Evolutionary conservation across 1,140 invertebrate species (phyloP), one percentile per base, ranked within the genome.

Genomic region (Galleria mellonella): DNA sequence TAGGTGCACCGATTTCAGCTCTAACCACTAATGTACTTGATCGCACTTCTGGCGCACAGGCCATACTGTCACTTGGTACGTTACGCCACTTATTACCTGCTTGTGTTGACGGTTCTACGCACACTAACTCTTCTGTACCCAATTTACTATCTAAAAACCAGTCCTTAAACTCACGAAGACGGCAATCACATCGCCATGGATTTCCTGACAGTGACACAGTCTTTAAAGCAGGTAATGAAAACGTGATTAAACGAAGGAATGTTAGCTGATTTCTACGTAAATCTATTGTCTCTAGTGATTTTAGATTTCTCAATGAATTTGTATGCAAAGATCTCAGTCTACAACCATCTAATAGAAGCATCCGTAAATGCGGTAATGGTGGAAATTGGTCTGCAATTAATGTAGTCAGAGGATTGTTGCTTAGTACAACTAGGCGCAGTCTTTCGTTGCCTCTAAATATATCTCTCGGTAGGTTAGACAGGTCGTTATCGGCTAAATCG

Each of bases 131-230:
- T 46, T 85, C 82, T 0, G 73, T 85, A 10, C 79, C 82, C 45
- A 85, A 57, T 39, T 75, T 90, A 43, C 90, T 91, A 11, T 87
- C 83, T 45, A 94, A 88, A 61, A 95, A 90, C 94, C 94, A 96
- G 43, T 90, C 89, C 14, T 94, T 90, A 53, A 97, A 94, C 10
- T 91, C 91, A 37, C 94, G 90, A 36, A 97, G 74, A 37, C 92
- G 89, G 77, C 96, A 97, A 66, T 97, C 95, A 75, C 96, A 97
- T 50, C 88, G 88, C 96, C 96, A 97, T 9, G 92, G 94, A 70
- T 97, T 97, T n/a, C 93, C 92, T 47, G 95, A 92, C 15, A 97
- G 73, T 4, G 90, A 90, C 1, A 96, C 77, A 0, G 93, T 93
- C 76, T 95, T 95, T 10, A 97, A 59, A 46, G 76, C 76, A 27